Percentiles rank a stretch among this genome's conserved stretches.
These are phyloP conservation scores for Thamnophis sirtalis DNA, from an alignment of 2,113 vertebrate species.

Conservation along the genomic window DNA sequence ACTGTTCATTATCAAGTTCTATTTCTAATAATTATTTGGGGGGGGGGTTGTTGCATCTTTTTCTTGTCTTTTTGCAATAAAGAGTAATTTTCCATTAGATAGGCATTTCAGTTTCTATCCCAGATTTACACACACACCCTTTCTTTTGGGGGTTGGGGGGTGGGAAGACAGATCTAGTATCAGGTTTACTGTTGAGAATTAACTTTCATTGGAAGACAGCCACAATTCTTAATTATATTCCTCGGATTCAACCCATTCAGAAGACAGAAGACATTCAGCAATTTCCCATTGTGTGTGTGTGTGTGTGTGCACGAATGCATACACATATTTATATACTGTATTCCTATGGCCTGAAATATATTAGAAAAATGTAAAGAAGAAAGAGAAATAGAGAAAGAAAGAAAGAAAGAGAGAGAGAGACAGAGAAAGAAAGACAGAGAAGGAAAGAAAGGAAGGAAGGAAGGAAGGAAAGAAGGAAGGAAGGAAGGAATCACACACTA, in stretches of 20 bases:
- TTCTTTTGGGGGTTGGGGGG: too few relatives aligned
- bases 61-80: neutral
- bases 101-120: neutral
- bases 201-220: neutral
- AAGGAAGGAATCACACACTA: neutral
- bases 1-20: neutral
- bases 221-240: neutral
- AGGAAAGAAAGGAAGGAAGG: accelerated
- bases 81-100: neutral
- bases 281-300: neutral
- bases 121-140: too few relatives aligned
- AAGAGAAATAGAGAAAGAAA: too few relatives aligned
- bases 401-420: too few relatives aligned
- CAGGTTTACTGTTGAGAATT: neutral
- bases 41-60: neutral
- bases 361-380: neutral
- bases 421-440: too few relatives aligned
- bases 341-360: neutral
- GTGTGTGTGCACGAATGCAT: neutral
- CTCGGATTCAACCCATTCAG: neutral
- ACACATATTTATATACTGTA: neutral
- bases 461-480: too few relatives aligned
- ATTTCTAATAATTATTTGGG: neutral
- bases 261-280: neutral
- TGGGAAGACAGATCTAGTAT: neutral